Evolutionary conservation across 2,113 vertebrate genomes (phyloP).

Genomic region (Dunckerocampus dactyliophorus): DNA sequence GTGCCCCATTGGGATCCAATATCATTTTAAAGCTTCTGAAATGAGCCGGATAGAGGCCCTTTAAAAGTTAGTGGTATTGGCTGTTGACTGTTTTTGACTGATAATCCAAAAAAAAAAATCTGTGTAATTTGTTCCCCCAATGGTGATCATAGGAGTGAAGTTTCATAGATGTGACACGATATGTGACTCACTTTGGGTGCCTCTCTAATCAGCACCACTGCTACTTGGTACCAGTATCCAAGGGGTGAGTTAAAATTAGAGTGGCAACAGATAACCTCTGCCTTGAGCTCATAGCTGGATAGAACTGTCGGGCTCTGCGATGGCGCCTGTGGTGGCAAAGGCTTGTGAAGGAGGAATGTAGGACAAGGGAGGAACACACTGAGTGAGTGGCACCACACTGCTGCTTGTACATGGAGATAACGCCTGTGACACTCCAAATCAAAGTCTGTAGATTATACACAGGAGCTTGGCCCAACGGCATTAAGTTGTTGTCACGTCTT

Average conservation of each 20-base stretch:
- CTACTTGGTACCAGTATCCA: neutral
- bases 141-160: neutral
- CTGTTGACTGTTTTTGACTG: neutral
- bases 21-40: too few species aligned
- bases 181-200: neutral
- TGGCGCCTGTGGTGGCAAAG: constrained; percentile 34
- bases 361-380: constrained; percentile 24
- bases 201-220: neutral
- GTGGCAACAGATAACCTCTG: constrained; percentile 48
- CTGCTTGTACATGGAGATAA: constrained; percentile 33
- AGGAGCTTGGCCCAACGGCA: too few species aligned
- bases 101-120: neutral
- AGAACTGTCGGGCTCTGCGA: constrained; percentile 35
- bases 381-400: constrained; percentile 7
- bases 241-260: constrained; percentile 57
- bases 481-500: too few species aligned
- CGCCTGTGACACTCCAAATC: neutral
- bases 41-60: too few species aligned
- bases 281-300: constrained; percentile 52
- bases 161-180: neutral
- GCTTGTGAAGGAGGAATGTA: constrained; percentile 35
- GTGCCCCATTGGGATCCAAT: too few species aligned
- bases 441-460: too few species aligned
- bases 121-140: neutral
- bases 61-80: too few species aligned